Evolutionary conservation across 2,113 vertebrate species (phyloP).

Genomic region (Labrus mixtus): DNA sequence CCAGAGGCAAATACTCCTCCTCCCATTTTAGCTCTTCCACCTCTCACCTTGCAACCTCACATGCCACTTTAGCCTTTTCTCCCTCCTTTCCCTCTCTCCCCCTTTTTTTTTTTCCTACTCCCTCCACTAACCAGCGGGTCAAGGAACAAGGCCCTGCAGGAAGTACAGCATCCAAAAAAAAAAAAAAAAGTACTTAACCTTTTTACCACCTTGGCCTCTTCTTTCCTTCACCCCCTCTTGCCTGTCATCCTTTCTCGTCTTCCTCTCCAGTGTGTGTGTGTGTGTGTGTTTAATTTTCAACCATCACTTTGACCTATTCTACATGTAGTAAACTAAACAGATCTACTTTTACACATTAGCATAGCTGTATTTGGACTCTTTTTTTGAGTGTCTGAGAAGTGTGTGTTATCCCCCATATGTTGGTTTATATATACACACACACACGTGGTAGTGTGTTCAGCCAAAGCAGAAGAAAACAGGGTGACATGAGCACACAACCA

Average conservation of each 20-base stretch:
- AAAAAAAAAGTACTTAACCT: conserved; percentile 76
- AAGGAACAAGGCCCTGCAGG: conserved; percentile 74
- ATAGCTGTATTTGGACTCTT: conserved; percentile 26
- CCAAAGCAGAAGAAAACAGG: conserved; percentile 50
- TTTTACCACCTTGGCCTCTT: conserved; percentile 61
- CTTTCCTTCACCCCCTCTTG: conserved; percentile 40
- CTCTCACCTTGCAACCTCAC: conserved; percentile 76
- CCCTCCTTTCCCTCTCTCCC: conserved; percentile 49
- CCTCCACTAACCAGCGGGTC: conserved; percentile 65
- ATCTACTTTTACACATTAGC: conserved; percentile 42
- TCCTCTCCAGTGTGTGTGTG: conserved; percentile 9
- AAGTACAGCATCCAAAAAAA: conserved; percentile 66
- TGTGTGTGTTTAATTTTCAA: conserved; percentile 36
- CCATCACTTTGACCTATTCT: conserved; percentile 22
- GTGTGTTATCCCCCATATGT: conserved; percentile 42
- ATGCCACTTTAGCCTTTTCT: conserved; percentile 74
- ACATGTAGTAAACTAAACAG: conserved; percentile 49
- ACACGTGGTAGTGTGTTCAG: conserved; percentile 25
- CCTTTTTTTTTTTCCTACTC: conserved; percentile 44
- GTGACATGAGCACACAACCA: conserved; percentile 26
- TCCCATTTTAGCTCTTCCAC: conserved; percentile 74
- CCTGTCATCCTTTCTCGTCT: conserved; percentile 42
- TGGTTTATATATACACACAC: conserved; percentile 24
- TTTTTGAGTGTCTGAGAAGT: conserved; percentile 39
- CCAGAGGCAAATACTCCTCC: conserved; percentile 78